These are phyloP conservation scores for Micrastur ruficollis DNA, from an alignment of 2,797 vertebrate species.

Conservation along the genomic window DNA sequence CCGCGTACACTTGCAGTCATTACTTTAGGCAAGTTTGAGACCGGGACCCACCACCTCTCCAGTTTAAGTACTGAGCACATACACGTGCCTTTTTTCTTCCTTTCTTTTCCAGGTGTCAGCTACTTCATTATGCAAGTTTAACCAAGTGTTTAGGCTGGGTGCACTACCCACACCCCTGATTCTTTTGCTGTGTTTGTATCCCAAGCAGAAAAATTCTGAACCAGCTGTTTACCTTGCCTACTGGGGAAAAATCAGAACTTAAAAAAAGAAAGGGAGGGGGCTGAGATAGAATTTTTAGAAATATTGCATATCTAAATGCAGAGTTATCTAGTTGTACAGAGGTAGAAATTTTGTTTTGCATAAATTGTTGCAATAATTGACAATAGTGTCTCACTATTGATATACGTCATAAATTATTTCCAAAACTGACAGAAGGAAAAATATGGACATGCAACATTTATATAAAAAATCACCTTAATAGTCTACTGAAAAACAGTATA, in stretches of 20 bases:
- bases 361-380: neutral
- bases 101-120: neutral
- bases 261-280: fast-evolving
- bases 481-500: neutral
- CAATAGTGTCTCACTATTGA: neutral
- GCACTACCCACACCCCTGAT: neutral
- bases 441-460: neutral
- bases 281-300: neutral
- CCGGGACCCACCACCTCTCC: neutral
- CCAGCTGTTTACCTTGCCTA: neutral
- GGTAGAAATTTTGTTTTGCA: neutral
- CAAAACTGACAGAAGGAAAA: neutral
- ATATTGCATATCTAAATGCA: neutral
- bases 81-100: fast-evolving
- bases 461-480: neutral
- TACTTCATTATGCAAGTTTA: neutral
- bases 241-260: neutral
- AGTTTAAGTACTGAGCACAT: neutral
- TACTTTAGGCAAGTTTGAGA: fast-evolving
- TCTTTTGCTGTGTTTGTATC: neutral
- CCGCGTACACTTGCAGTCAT: fast-evolving
- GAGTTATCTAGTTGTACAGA: neutral
- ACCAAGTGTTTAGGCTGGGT: neutral
- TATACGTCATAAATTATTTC: neutral
- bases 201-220: neutral